Evolutionary conservation across 2,113 vertebrate species (phyloP), one percentile per base, ranked within the genome.

Genomic region (Oophaga pumilio): DNA sequence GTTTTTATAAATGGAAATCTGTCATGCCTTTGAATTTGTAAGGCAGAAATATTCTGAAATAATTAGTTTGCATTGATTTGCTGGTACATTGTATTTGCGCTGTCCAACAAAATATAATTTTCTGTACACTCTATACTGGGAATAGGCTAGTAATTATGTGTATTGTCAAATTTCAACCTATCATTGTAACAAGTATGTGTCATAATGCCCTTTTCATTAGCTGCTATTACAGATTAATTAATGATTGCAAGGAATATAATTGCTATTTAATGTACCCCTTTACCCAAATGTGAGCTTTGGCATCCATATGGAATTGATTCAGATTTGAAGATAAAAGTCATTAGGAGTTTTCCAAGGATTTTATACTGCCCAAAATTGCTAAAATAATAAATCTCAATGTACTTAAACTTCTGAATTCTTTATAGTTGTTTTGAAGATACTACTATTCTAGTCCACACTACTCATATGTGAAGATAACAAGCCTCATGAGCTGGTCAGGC

Each of bases 1-100:
- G 59, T 73, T 76, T 73, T 76, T 76, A 57, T 17, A 85, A 85
- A 62, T n/a, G 56, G 50, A 64, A 85, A 85, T 64, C 56, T 77
- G 71, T 62, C 71, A 85, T 62, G 43, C 8, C 26, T 56, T 74
- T 62, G 11, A 33, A 85, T 76, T 60, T 74, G 50, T 57, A 74
- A 73, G 24, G 82, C 66, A 53, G 24, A 59, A 28, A 59, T 59
- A 74, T 74, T 85, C 33, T 59, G 13, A 53, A 74, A 59, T 74
- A 85, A 74, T 76, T 76, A 74, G 53, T 56, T 74, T 73, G 33
- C 52, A 59, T 60, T 84, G 68, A 73, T 84, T 84, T 73, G 73
- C 43, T 84, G 82, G 14, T 52, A 73, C 56, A 73, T 84, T 84
- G 82, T 68, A 73, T 24, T 73, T 33, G 14, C 57, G 11, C 66